Percentiles rank a stretch among this genome's conserved stretches.
Evolutionary conservation across 1,140 invertebrate genomes (phyloP).

Genomic region (Hesperophylax magnus): DNA sequence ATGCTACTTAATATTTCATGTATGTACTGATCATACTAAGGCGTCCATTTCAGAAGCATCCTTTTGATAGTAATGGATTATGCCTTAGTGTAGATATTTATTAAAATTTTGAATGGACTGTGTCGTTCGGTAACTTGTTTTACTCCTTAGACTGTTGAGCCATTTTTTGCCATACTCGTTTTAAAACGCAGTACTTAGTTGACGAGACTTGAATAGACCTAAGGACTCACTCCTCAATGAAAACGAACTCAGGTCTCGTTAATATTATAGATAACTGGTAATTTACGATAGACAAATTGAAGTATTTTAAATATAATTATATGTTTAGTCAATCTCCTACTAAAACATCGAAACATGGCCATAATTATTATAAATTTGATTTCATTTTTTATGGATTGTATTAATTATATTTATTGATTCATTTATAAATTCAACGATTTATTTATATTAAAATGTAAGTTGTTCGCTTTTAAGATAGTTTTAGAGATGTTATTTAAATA

Average conservation of each 20-base stretch:
- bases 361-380: constrained; percentile 24
- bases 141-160: constrained; percentile 33
- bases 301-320: constrained; percentile 29
- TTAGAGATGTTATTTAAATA: constrained; percentile 39
- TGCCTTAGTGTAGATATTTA: neutral
- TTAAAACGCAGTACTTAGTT: constrained; percentile 24
- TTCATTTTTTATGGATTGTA: constrained; percentile 18
- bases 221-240: neutral
- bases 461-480: constrained; percentile 22
- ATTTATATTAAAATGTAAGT: constrained; percentile 26
- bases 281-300: constrained; percentile 23
- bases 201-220: neutral
- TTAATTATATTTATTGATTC: constrained; percentile 34
- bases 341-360: constrained; percentile 32
- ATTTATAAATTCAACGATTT: constrained; percentile 39
- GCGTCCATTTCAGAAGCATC: no score
- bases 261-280: neutral
- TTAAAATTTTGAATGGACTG: constrained; percentile 3
- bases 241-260: neutral
- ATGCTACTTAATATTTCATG: neutral
- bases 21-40: neutral
- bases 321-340: constrained; percentile 26
- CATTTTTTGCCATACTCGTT: constrained; percentile 39
- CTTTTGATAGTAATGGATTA: no score
- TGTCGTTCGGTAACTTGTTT: neutral